These are phyloP conservation scores for Megathymus violae DNA, from an alignment of 1,140 invertebrate genomes.

Conservation along the genomic window DNA sequence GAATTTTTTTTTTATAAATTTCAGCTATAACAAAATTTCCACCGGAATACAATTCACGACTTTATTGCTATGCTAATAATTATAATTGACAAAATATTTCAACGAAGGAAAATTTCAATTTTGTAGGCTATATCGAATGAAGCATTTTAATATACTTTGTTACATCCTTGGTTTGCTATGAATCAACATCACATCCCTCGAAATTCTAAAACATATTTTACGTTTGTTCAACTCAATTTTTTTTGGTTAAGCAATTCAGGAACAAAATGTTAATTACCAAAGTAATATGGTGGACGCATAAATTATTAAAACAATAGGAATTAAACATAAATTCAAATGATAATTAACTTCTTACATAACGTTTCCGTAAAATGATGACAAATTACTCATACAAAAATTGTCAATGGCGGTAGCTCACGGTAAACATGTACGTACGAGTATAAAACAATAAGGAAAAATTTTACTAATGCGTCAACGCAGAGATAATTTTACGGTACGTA, in stretches of 20 bases:
- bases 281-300: neutral
- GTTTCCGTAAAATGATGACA: conserved; percentile 21
- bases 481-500: conserved; percentile 14
- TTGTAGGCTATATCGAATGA: no score
- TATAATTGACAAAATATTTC: no score
- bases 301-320: neutral
- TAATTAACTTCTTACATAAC: conserved; percentile 3
- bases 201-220: no score
- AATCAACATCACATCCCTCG: no score
- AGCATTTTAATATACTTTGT: no score
- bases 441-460: conserved; percentile 16
- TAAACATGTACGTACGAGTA: no score
- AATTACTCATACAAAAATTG: conserved; percentile 7
- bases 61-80: no score
- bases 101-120: no score
- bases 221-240: neutral
- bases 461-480: conserved; percentile 16
- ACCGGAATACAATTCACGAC: no score
- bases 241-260: neutral
- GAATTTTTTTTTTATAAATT: no score
- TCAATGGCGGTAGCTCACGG: neutral
- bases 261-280: neutral
- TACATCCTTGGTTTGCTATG: no score
- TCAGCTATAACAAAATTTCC: no score
- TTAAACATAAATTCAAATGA: neutral